These are phyloP conservation scores for Lithobates pipiens DNA, from an alignment of 2,797 vertebrate genomes.

Conservation along the genomic window DNA sequence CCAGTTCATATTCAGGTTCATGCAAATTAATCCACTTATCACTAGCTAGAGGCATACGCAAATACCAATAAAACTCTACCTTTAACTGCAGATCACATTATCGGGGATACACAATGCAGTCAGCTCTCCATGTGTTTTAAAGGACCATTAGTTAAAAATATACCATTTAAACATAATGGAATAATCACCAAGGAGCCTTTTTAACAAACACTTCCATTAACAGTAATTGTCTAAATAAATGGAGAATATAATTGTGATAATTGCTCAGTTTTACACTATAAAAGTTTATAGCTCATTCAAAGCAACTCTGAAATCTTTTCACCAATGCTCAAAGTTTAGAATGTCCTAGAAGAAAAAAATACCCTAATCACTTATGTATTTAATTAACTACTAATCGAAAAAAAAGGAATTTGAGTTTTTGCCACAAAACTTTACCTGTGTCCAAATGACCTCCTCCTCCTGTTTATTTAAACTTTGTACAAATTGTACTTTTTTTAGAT, in stretches of 20 bases:
- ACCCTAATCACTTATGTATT: constrained; percentile 12
- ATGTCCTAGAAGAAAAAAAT: not conserved
- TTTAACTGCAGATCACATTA: no score
- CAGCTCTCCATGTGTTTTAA: not conserved
- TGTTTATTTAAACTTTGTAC: constrained; percentile 42
- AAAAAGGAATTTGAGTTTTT: not conserved
- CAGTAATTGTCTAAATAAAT: constrained; percentile 19
- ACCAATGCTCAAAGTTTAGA: not conserved
- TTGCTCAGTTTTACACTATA: not conserved
- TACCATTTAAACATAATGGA: constrained; percentile 4
- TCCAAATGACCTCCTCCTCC: constrained; percentile 27
- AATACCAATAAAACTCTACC: no score
- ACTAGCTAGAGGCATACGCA: no score
- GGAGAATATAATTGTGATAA: not conserved
- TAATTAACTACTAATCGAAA: not conserved
- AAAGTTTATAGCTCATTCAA: not conserved
- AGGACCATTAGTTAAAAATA: not conserved
- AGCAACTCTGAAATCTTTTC: not conserved
- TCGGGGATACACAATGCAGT: not conserved
- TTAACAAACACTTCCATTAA: not conserved
- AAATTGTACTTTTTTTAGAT: constrained; percentile 20
- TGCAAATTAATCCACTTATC: no score
- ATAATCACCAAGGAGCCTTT: not conserved
- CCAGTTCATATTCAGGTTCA: no score
- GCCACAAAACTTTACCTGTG: constrained; percentile 8